Percentiles rank a stretch among this genome's conserved stretches.
These are phyloP conservation scores for Elegia similella DNA, from an alignment of 2,888 invertebrate genomes.

Conservation along the genomic window DNA sequence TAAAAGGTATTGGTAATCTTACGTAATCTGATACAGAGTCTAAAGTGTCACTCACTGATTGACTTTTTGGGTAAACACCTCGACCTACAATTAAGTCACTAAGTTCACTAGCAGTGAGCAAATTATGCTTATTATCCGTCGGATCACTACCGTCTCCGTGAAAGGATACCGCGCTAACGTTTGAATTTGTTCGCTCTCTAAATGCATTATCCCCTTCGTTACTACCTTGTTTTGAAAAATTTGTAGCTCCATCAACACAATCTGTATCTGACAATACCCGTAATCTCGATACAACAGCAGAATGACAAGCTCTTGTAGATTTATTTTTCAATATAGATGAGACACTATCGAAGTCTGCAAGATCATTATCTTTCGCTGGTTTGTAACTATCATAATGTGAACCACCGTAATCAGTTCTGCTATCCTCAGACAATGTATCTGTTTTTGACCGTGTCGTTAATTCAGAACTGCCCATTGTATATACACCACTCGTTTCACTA, in stretches of 20 bases:
- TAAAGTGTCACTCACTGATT: conserved; percentile 91
- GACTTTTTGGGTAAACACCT: conserved; percentile 86
- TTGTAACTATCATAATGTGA: conserved; percentile 83
- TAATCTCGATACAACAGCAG: conserved; percentile 44
- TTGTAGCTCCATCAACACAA: conserved; percentile 72
- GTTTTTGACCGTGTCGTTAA: conserved; percentile 82
- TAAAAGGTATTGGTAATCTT: conserved; percentile 84
- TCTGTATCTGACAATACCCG: conserved; percentile 61
- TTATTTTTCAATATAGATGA: conserved; percentile 78
- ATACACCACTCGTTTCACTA: conserved; percentile 93
- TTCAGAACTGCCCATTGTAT: conserved; percentile 88
- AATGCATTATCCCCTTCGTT: conserved; percentile 76
- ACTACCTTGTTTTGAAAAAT: conserved; percentile 63
- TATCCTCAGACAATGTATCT: conserved; percentile 72
- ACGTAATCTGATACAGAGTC: conserved; percentile 96
- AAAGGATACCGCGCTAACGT: conserved; percentile 90
- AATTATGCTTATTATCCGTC: conserved; percentile 87
- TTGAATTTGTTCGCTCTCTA: conserved; percentile 88
- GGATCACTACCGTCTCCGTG: conserved; percentile 95
- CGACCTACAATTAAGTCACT: conserved; percentile 92
- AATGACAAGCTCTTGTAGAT: conserved; percentile 61
- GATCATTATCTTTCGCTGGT: conserved; percentile 73
- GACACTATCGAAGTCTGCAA: conserved; percentile 75
- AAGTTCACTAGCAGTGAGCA: conserved; percentile 91
- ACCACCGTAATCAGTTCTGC: conserved; percentile 70